phyloP scores from a whole-genome alignment of 2,797 vertebrate species.

The Peromyscus attwateri region DNA sequence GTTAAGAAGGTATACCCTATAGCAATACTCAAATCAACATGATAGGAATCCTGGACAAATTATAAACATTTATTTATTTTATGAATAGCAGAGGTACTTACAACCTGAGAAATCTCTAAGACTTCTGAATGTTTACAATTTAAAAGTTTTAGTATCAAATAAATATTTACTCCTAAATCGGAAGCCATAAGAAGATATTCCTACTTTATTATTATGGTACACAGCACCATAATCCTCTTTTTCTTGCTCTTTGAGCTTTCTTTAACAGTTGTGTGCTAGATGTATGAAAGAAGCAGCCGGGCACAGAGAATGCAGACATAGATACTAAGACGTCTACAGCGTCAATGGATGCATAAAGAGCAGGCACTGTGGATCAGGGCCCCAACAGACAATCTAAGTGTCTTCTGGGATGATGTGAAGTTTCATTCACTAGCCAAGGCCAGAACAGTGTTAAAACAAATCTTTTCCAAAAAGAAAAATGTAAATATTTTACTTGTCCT shows the following conservation, averaged over 20 bases:
- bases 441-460: background rate
- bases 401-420: background rate
- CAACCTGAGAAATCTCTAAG: background rate
- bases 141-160: background rate
- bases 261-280: background rate
- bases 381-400: background rate
- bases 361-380: background rate
- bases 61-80: background rate
- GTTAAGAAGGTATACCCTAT: background rate
- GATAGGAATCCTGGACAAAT: background rate
- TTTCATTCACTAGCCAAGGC: background rate
- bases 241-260: background rate
- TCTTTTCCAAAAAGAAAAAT: slow-evolving; percentile 1
- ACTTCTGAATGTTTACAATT: slow-evolving; percentile 22
- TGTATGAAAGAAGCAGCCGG: background rate
- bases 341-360: background rate
- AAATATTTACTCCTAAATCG: background rate
- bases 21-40: background rate
- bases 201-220: background rate
- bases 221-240: background rate
- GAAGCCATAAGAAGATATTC: background rate
- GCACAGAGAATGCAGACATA: background rate
- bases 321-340: background rate
- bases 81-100: background rate
- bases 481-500: background rate